These are phyloP conservation scores for Ptychodera flava DNA, from an alignment of 35 echinoderm and acorn worm species.

Conservation along the genomic window DNA sequence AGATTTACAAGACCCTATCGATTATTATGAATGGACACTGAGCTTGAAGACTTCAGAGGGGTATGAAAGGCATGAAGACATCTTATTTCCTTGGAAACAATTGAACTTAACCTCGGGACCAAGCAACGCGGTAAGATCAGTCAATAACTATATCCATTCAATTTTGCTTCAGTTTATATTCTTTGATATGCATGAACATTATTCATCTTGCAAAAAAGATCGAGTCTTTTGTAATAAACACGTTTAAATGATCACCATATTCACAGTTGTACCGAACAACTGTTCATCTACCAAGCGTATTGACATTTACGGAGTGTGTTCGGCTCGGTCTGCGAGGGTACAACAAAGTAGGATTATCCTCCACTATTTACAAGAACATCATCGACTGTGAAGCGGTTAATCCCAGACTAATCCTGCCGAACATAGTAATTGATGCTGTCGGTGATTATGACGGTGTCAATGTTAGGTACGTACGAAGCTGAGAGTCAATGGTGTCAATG, in stretches of 20 bases:
- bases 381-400: neutral
- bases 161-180: neutral
- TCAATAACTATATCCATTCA: neutral
- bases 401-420: neutral
- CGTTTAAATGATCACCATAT: no score
- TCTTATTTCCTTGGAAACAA: conserved; percentile 24
- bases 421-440: conserved; percentile 25
- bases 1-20: neutral
- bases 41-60: neutral
- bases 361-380: neutral
- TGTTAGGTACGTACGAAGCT: neutral
- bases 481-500: no score
- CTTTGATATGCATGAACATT: no score
- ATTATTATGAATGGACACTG: conserved; percentile 40
- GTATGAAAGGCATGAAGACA: neutral
- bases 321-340: conserved; percentile 12
- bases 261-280: no score
- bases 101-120: neutral
- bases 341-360: conserved; percentile 25
- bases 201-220: no score
- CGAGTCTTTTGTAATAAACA: no score
- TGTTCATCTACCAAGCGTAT: neutral
- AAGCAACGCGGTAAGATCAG: conserved; percentile 11
- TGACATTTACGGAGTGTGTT: neutral
- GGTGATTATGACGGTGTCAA: neutral